These are phyloP conservation scores for Vipera ursinii DNA, from an alignment of 2,797 vertebrate genomes.

Conservation along the genomic window DNA sequence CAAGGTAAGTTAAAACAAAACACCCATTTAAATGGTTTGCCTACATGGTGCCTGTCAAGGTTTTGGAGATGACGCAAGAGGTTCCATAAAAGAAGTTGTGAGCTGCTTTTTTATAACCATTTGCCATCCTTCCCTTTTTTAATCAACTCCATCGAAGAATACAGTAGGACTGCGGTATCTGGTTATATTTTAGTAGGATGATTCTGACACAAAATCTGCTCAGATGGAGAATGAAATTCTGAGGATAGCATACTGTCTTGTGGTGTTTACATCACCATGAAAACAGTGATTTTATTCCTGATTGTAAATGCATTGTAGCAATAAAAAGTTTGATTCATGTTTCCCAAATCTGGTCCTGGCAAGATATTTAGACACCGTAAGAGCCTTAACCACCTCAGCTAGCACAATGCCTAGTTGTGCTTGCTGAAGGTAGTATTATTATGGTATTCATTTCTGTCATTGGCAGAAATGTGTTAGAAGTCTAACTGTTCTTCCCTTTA, in stretches of 20 bases:
- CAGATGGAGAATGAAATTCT: not conserved
- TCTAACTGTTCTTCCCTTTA: not conserved
- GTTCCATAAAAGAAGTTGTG: not conserved
- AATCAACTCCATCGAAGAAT: not conserved
- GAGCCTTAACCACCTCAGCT: not conserved
- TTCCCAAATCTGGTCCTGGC: not conserved
- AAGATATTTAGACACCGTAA: not conserved
- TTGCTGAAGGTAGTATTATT: not conserved
- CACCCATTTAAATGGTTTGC: not conserved
- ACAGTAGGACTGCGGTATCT: not conserved
- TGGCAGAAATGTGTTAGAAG: not conserved
- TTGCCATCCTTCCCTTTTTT: not conserved
- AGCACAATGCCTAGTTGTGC: not conserved
- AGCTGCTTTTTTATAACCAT: not conserved
- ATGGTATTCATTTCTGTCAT: not conserved
- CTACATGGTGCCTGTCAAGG: not conserved
- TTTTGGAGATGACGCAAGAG: not conserved
- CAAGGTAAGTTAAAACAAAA: not conserved
- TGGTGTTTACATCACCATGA: not conserved
- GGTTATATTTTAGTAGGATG: not conserved
- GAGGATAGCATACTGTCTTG: not conserved
- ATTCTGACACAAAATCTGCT: not conserved
- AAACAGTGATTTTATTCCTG: not conserved
- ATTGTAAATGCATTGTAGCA: not conserved
- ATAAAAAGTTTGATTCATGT: not conserved